phyloP scores from a whole-genome alignment of 2,797 vertebrate genomes.

The Protosalanx chinensis region DNA sequence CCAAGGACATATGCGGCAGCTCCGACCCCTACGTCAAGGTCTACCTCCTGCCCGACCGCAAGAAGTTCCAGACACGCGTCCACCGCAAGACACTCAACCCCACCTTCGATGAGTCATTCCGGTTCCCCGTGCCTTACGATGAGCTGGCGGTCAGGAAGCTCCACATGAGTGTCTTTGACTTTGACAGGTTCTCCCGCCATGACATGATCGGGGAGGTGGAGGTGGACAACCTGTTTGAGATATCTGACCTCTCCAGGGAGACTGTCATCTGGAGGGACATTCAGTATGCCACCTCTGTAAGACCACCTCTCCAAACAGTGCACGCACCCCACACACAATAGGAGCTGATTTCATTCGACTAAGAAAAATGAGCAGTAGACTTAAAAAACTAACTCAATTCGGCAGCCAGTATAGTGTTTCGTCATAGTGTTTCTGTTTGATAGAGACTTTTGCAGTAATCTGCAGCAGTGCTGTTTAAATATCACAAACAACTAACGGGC shows the following conservation, averaged over 20 bases:
- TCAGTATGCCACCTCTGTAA: slow-evolving; percentile 92
- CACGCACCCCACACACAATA: neutral
- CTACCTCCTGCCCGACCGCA: slow-evolving; percentile 95
- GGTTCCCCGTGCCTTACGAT: slow-evolving; percentile 93
- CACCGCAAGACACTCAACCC: slow-evolving; percentile 98
- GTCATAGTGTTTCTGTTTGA: too few relatives aligned
- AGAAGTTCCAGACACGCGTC: slow-evolving; percentile 97
- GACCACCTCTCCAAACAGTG: slow-evolving; percentile 46
- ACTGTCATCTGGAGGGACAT: slow-evolving; percentile 97
- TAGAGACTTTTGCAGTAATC: neutral
- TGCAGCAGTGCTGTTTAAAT: neutral
- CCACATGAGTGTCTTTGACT: slow-evolving; percentile 97
- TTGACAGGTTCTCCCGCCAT: slow-evolving; percentile 94
- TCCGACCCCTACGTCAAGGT: slow-evolving; percentile 98
- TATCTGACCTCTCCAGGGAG: slow-evolving; percentile 90
- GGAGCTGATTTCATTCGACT: neutral
- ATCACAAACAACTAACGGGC: neutral
- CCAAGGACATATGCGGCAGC: slow-evolving; percentile 96
- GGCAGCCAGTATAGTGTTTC: too few relatives aligned
- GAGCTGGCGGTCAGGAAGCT: slow-evolving; percentile 88
- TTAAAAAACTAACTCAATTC: too few relatives aligned
- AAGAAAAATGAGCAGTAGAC: too few relatives aligned
- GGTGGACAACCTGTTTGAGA: slow-evolving; percentile 93
- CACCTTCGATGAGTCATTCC: slow-evolving; percentile 91
- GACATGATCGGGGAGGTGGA: slow-evolving; percentile 98